phyloP scores from a whole-genome alignment of 2,888 invertebrate genomes.

The Plebejus argus region DNA sequence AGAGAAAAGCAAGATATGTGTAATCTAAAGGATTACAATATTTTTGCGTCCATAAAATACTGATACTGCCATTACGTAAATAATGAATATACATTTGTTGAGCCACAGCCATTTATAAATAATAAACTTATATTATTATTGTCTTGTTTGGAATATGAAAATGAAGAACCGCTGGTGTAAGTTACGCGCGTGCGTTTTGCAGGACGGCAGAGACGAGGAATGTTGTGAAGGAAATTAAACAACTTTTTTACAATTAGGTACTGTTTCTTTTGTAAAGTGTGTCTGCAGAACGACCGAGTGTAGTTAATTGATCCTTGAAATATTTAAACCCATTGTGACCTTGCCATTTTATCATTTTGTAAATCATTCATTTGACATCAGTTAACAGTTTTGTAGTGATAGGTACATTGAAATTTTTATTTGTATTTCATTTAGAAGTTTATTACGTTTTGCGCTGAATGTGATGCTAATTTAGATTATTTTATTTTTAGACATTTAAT shows the following conservation, averaged over 20 bases:
- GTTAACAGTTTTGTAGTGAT: background rate
- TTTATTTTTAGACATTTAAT: constrained; percentile 32
- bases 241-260: background rate
- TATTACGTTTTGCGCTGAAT: constrained; percentile 28
- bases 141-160: background rate
- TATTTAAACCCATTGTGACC: background rate
- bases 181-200: background rate
- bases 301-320: background rate
- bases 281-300: background rate
- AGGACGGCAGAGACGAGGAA: background rate
- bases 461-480: constrained; percentile 31
- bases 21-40: constrained; percentile 27
- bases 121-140: background rate
- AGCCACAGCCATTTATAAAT: background rate
- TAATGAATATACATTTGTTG: background rate
- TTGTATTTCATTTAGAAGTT: constrained; percentile 8
- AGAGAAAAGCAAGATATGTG: constrained; percentile 18
- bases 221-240: background rate
- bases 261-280: background rate
- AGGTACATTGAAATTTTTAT: constrained; percentile 18
- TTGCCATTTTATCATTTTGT: background rate
- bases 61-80: background rate
- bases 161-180: background rate
- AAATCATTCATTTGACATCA: constrained; percentile 16
- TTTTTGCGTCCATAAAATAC: constrained; percentile 6